A percentile compares a stretch with the other conserved stretches of the same genome.
phyloP scores from a whole-genome alignment of 2,888 invertebrate species.

The Lepetodrilus schrolli region DNA sequence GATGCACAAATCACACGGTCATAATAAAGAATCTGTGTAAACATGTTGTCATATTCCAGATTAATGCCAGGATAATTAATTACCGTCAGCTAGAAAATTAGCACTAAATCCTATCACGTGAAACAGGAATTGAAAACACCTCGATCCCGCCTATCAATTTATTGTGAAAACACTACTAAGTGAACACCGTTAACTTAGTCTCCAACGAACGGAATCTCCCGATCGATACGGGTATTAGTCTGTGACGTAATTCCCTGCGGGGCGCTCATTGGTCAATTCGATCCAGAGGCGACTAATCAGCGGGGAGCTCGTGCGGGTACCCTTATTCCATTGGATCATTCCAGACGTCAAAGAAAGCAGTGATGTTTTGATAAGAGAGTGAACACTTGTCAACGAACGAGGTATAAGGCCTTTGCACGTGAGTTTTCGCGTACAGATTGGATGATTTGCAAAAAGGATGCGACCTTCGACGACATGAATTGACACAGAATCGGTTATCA shows the following conservation, averaged over 20 bases:
- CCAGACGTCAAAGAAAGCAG: slow-evolving; percentile 18
- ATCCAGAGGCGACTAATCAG: slow-evolving; percentile 29
- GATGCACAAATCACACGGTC: no score
- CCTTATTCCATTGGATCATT: slow-evolving; percentile 16
- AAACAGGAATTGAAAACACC: background rate
- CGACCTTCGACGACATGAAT: no score
- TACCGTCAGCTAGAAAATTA: background rate
- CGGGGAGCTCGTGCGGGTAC: slow-evolving; percentile 2
- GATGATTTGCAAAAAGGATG: no score
- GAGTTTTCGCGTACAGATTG: background rate
- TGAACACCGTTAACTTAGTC: background rate
- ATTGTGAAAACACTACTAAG: background rate
- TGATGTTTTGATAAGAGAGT: slow-evolving; percentile 25
- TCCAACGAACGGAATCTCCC: background rate
- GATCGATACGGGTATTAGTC: background rate
- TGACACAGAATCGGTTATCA: no score
- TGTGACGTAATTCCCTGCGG: slow-evolving; percentile 24
- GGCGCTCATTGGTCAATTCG: slow-evolving; percentile 16
- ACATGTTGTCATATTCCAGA: slow-evolving; percentile 1
- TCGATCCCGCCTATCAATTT: background rate
- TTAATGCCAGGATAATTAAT: background rate
- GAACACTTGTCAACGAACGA: slow-evolving; percentile 3
- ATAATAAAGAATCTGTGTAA: background rate
- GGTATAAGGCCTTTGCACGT: slow-evolving; percentile 16
- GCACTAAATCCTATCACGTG: slow-evolving; percentile 15